These are phyloP conservation scores for Orchesella flavescens DNA, from an alignment of 2,888 invertebrate species.

Conservation along the genomic window DNA sequence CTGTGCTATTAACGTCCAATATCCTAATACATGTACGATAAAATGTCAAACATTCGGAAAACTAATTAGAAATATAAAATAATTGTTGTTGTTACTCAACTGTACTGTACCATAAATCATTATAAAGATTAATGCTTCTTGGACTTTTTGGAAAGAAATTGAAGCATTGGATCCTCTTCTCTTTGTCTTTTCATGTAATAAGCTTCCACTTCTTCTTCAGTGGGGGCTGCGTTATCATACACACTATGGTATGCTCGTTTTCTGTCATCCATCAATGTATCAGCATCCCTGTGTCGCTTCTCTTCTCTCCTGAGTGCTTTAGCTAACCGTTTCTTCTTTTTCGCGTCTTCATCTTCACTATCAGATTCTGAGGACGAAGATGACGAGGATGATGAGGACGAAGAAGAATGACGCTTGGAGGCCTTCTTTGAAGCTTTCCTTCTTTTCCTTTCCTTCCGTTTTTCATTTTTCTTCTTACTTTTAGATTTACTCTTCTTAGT, in stretches of 20 bases:
- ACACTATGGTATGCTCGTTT: slow-evolving; percentile 95
- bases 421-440: slow-evolving; percentile 37
- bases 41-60: no score
- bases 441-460: slow-evolving; percentile 72
- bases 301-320: slow-evolving; percentile 81
- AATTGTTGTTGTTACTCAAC: no score
- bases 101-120: no score
- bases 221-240: slow-evolving; percentile 87
- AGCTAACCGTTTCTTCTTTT: slow-evolving; percentile 69
- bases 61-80: no score
- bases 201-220: slow-evolving; percentile 94
- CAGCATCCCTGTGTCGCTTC: slow-evolving; percentile 78
- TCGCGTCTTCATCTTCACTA: slow-evolving; percentile 73
- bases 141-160: slow-evolving; percentile 76
- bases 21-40: no score
- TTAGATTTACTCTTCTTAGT: slow-evolving; percentile 13
- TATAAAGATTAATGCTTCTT: slow-evolving; percentile 65
- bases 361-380: slow-evolving; percentile 65
- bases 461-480: slow-evolving; percentile 72
- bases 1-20: no score
- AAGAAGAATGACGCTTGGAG: slow-evolving; percentile 35
- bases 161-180: slow-evolving; percentile 95
- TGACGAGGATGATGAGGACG: slow-evolving; percentile 68
- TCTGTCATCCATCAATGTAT: slow-evolving; percentile 86
- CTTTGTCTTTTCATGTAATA: slow-evolving; percentile 89